These are phyloP conservation scores for Morelia viridis DNA, from an alignment of 2,797 vertebrate genomes.

Conservation along the genomic window DNA sequence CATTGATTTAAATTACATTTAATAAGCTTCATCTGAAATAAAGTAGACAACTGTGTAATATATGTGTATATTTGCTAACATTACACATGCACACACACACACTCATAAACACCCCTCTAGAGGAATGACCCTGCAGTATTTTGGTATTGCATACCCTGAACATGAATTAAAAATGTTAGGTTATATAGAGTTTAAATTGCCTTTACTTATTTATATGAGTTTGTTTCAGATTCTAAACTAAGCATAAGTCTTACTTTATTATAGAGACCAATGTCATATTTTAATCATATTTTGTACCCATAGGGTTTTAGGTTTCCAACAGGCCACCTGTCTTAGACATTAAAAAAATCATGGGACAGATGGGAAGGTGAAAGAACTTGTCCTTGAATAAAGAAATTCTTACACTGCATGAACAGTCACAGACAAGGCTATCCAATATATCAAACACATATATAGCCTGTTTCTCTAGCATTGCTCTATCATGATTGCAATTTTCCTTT, in stretches of 20 bases:
- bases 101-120: slow-evolving; percentile 36
- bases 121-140: slow-evolving; percentile 62
- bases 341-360: slow-evolving; percentile 86
- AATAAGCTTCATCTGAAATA: slow-evolving; percentile 40
- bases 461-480: slow-evolving; percentile 63
- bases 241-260: slow-evolving; percentile 75
- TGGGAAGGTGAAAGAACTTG: slow-evolving; percentile 85
- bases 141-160: slow-evolving; percentile 69
- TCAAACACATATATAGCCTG: slow-evolving; percentile 55
- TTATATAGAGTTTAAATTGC: slow-evolving; percentile 71
- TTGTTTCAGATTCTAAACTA: slow-evolving; percentile 72
- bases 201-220: slow-evolving; percentile 73
- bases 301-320: slow-evolving; percentile 82
- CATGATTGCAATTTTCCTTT: slow-evolving; percentile 63
- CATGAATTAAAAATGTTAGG: slow-evolving; percentile 69
- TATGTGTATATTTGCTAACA: slow-evolving; percentile 31
- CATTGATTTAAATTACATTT: slow-evolving; percentile 60
- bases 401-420: slow-evolving; percentile 68
- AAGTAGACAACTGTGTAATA: slow-evolving; percentile 31
- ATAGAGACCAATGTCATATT: slow-evolving; percentile 79
- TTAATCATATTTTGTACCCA: slow-evolving; percentile 88
- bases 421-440: slow-evolving; percentile 70
- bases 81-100: not conserved
- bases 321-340: slow-evolving; percentile 87
- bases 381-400: slow-evolving; percentile 85